These are phyloP conservation scores for Apogon talboti DNA, from an alignment of 2,797 vertebrate genomes.

Conservation along the genomic window DNA sequence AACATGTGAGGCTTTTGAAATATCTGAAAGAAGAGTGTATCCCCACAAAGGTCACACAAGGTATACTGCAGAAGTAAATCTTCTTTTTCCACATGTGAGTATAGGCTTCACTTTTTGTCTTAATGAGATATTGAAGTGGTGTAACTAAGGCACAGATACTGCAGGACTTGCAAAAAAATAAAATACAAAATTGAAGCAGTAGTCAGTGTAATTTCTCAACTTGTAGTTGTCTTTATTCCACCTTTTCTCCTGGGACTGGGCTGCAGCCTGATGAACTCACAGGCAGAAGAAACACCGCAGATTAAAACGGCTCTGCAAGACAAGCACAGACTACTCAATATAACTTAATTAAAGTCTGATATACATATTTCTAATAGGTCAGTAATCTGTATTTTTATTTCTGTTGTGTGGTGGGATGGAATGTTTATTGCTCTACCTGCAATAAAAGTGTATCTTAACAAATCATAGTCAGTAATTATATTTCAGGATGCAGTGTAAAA, in stretches of 20 bases:
- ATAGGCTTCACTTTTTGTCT: constrained; percentile 11
- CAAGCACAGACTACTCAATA: constrained; percentile 9
- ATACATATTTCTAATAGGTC: no score
- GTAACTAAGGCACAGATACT: constrained; percentile 1
- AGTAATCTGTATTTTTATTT: no score
- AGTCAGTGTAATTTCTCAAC: no score
- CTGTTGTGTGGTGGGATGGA: no score
- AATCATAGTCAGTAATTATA: no score
- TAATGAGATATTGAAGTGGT: constrained; percentile 9
- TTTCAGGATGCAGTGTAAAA: no score
- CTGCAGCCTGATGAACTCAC: constrained; percentile 12
- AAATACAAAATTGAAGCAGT: no score
- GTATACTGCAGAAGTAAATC: constrained; percentile 8
- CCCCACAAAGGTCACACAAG: constrained; percentile 22
- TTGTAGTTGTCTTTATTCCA: neutral
- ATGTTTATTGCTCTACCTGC: no score
- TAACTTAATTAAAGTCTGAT: no score
- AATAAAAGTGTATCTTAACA: no score
- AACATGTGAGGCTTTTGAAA: constrained; percentile 23
- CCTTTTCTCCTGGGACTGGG: constrained; percentile 10
- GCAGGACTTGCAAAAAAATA: neutral
- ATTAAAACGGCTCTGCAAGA: neutral
- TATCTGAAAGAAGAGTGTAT: constrained; percentile 8
- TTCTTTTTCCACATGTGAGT: constrained; percentile 5
- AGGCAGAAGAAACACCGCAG: constrained; percentile 13